Conservation (phyloP, 2,797 vertebrate species). For the Sebastes itinus region DNA sequence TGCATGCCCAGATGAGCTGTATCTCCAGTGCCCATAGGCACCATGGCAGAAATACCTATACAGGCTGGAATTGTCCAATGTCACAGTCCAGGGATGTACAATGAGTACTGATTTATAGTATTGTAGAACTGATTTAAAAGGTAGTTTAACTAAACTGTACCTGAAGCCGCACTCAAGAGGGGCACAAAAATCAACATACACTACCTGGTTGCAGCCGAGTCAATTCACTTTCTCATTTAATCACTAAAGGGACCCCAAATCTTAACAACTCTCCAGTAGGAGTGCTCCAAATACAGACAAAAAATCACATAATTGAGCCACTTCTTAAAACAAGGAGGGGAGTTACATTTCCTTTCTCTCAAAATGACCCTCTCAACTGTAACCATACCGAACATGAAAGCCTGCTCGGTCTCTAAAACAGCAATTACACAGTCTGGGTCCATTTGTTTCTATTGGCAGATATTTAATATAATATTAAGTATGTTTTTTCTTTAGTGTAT, state of each 20-base stretch:
- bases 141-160: background rate
- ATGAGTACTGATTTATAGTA: no score
- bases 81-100: background rate
- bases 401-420: no score
- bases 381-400: no score
- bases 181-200: background rate
- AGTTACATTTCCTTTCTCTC: background rate
- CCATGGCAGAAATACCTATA: background rate
- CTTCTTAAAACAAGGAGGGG: background rate
- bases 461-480: no score
- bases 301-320: no score
- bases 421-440: background rate
- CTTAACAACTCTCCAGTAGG: background rate
- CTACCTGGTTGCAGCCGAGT: background rate
- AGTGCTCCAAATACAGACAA: no score
- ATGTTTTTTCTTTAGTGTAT: no score
- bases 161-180: background rate
- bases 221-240: background rate
- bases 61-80: background rate
- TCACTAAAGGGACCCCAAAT: background rate
- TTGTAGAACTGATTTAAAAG: background rate
- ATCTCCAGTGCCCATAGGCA: background rate
- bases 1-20: background rate
- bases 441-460: background rate
- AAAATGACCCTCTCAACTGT: background rate